Evolutionary conservation across 2,888 invertebrate species (phyloP).

Genomic region (Pimpla rufipes): DNA sequence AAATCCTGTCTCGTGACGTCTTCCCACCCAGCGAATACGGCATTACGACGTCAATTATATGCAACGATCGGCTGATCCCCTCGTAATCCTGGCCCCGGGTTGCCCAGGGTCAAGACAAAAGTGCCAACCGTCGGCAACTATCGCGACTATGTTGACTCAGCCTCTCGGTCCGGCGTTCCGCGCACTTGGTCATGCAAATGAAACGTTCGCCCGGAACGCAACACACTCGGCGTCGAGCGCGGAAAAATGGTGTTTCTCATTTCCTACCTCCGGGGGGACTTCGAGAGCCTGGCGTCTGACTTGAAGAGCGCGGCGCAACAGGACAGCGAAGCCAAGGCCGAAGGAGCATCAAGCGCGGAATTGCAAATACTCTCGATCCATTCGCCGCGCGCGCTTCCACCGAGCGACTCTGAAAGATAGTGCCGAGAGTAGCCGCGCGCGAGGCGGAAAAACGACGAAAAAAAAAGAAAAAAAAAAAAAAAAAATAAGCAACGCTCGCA

Average conservation of each 20-base stretch:
- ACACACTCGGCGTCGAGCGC: not conserved
- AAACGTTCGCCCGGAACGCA: not conserved
- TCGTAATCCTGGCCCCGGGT: not conserved
- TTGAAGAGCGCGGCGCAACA: not conserved
- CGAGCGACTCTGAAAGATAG: conserved; percentile 10
- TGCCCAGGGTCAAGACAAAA: too few relatives aligned
- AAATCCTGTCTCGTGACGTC: not conserved
- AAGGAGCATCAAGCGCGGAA: conserved; percentile 23
- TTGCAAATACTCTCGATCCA: conserved; percentile 33
- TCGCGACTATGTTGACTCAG: not conserved
- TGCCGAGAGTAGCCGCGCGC: too few relatives aligned
- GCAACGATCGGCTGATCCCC: not conserved
- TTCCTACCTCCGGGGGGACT: not conserved
- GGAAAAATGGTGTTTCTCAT: conserved; percentile 4
- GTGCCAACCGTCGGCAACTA: not conserved
- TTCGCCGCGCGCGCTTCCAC: not conserved
- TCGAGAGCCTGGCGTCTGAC: not conserved
- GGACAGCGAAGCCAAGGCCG: not conserved
- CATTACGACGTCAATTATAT: not conserved
- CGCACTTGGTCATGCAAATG: not conserved
- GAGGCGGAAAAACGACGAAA: not conserved
- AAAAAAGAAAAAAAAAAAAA: not conserved
- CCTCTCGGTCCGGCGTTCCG: not conserved
- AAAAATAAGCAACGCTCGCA: conserved; percentile 33
- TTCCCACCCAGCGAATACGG: not conserved